phyloP scores from a whole-genome alignment of 2,888 invertebrate genomes.

The Agriotes lineatus region DNA sequence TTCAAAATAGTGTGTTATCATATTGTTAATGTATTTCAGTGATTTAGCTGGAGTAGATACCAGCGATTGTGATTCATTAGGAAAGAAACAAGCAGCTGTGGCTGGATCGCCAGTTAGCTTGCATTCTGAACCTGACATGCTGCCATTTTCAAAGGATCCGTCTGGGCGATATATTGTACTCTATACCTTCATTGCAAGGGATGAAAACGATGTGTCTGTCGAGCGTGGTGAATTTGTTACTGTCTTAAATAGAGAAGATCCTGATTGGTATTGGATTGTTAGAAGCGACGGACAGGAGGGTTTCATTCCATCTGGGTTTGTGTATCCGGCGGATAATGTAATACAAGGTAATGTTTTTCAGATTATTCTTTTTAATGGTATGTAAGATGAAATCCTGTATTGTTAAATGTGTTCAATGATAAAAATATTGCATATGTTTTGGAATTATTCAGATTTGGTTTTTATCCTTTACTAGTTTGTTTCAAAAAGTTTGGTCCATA shows the following conservation, averaged over 20 bases:
- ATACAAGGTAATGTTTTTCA: slow-evolving; percentile 74
- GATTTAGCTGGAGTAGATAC: slow-evolving; percentile 67
- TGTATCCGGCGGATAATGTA: slow-evolving; percentile 90
- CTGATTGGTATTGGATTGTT: slow-evolving; percentile 97
- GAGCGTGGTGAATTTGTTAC: slow-evolving; percentile 96
- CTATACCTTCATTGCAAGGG: slow-evolving; percentile 92
- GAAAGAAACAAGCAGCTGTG: slow-evolving; percentile 68
- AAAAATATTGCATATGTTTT: too few relatives aligned
- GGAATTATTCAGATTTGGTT: too few relatives aligned
- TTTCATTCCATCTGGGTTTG: slow-evolving; percentile 94
- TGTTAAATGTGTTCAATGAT: too few relatives aligned
- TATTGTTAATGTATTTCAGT: slow-evolving; percentile 48
- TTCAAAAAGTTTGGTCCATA: too few relatives aligned
- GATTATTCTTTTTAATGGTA: too few relatives aligned
- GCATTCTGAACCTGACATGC: slow-evolving; percentile 72
- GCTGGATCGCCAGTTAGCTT: slow-evolving; percentile 67
- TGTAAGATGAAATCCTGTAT: too few relatives aligned
- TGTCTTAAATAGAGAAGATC: slow-evolving; percentile 93
- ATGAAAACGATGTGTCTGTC: slow-evolving; percentile 95
- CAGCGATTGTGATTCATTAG: slow-evolving; percentile 74
- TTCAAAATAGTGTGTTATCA: too few relatives aligned
- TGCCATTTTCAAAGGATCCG: slow-evolving; percentile 83
- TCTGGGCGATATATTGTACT: slow-evolving; percentile 92
- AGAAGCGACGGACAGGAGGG: slow-evolving; percentile 94
- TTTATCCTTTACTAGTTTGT: too few relatives aligned